A percentile compares a stretch with the other conserved stretches of the same genome.
Evolutionary conservation across 2,113 vertebrate species (phyloP).

Genomic region (Cranoglanis bouderius): DNA sequence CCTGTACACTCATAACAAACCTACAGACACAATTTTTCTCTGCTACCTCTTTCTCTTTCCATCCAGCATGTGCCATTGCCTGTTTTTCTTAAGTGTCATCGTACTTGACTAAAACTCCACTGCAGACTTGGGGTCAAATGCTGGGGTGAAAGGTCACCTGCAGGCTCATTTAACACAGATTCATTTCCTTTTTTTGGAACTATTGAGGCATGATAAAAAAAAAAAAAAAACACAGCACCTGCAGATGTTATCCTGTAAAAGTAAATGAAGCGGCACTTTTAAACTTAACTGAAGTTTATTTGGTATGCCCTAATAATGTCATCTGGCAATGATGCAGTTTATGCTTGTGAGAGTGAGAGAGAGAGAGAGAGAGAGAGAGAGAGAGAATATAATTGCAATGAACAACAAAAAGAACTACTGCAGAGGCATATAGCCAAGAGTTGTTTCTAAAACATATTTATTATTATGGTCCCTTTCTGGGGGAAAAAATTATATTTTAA

Average conservation of each 20-base stretch:
- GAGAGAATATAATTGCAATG: neutral
- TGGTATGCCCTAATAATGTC: neutral
- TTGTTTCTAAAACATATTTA: constrained; percentile 70
- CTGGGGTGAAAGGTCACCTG: constrained; percentile 55
- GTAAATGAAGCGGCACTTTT: neutral
- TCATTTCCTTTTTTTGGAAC: constrained; percentile 63
- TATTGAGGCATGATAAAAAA: constrained; percentile 42
- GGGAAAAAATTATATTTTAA: constrained; percentile 48
- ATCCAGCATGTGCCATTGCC: constrained; percentile 18
- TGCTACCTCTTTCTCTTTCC: constrained; percentile 6
- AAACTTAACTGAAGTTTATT: neutral
- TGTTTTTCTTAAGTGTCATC: constrained; percentile 39
- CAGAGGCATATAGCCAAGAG: neutral
- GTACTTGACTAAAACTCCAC: neutral
- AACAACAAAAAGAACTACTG: neutral
- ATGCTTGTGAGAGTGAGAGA: neutral
- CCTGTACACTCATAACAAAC: constrained; percentile 71
- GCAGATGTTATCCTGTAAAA: constrained; percentile 25
- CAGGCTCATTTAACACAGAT: constrained; percentile 60
- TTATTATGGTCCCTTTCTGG: constrained; percentile 58
- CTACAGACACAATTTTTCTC: constrained; percentile 40
- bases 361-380: neutral
- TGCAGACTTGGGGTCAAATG: constrained; percentile 56
- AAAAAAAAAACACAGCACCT: constrained; percentile 20
- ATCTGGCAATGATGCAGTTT: neutral